Evolutionary conservation across 2,797 vertebrate species (phyloP).

Genomic region (Pterois miles): DNA sequence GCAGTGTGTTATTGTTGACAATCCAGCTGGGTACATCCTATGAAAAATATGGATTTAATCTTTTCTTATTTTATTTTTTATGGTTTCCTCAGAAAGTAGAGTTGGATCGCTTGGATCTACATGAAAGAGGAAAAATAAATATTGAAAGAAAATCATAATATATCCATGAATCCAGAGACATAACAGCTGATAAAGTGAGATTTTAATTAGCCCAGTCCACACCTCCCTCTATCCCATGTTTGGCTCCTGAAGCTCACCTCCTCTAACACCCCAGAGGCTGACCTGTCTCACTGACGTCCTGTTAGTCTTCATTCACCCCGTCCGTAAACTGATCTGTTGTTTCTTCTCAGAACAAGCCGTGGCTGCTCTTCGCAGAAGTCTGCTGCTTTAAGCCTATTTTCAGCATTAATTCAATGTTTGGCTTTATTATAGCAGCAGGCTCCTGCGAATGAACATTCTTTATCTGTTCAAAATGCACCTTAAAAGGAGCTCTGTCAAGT

Average conservation of each 20-base stretch:
- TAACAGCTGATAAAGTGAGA: slow-evolving; percentile 1
- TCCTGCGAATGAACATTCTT: too few species aligned
- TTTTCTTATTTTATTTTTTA: slow-evolving; percentile 20
- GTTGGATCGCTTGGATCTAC: slow-evolving; percentile 35
- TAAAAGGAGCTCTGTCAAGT: too few species aligned
- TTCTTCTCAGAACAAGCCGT: slow-evolving; percentile 44
- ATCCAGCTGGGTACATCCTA: slow-evolving; percentile 40
- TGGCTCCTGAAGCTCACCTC: slow-evolving; percentile 8
- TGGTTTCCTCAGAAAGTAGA: slow-evolving; percentile 20
- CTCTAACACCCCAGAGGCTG: slow-evolving; percentile 11
- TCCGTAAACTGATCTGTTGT: slow-evolving; percentile 62
- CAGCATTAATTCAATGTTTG: slow-evolving; percentile 16
- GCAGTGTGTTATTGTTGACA: slow-evolving; percentile 58
- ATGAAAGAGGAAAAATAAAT: slow-evolving; percentile 32
- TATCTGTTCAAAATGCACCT: too few species aligned
- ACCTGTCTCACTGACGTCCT: slow-evolving; percentile 35
- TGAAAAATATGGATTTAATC: slow-evolving; percentile 49
- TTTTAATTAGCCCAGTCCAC: slow-evolving; percentile 22
- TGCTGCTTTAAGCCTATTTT: slow-evolving; percentile 21
- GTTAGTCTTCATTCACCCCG: slow-evolving; percentile 48
- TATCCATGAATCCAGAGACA: slow-evolving; percentile 9
- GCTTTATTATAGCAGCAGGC: too few species aligned
- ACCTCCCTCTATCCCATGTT: not conserved
- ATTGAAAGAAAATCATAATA: slow-evolving; percentile 18
- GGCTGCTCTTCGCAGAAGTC: slow-evolving; percentile 49